Base-by-base conservation (phyloP, 2,113 vertebrate genomes). In the Perca flavescens region DNA sequence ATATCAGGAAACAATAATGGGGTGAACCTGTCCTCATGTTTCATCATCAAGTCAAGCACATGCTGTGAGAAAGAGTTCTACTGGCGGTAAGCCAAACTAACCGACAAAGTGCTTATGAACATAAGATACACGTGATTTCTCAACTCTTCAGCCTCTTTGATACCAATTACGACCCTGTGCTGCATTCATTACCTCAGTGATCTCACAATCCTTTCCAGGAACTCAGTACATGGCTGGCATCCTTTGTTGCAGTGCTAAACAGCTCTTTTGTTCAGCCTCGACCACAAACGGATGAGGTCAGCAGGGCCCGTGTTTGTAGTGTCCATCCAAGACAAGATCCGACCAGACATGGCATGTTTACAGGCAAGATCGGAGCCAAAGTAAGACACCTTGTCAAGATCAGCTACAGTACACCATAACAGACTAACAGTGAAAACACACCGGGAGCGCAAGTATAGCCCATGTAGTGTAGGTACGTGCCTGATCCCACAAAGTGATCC, bases 231-330 rank as follows among this genome's bases (percentile, higher is more conserved):
- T 19, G 13, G 49, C 43, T 74, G 60, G 60, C 71, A 50, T 50
- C 73, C 63, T 86, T 88, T 89, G 85, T 86, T 80, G 81, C 86
- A 61, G 60, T 1, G 64, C 71, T 85, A 75, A 77, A 91, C 74
- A 75, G 54, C 65, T 86, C 79, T 82, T 94, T 93, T 92, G 91
- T 93, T 77, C 50, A 74, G 54, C 54, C 13, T 57, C 54, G 52
- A 79, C 68, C 22, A 74, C 70, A 85, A 87, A 91, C 70, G 69
- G 82, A 88, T 90, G 86, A 88, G 82, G 84, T 91, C 84, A 88
- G 93, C 88, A 67, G 62, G 62, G 40, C 22, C 65, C 3, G 2
- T 88, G 83, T 88, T 90, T 91, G 61, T 63, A 77, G 67, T 86
- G 53, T 49, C 77, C 61, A 77, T 8, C 62, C 60, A 79, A 75